phyloP scores from a whole-genome alignment of 1,140 invertebrate species.

The Megathymus violae region DNA sequence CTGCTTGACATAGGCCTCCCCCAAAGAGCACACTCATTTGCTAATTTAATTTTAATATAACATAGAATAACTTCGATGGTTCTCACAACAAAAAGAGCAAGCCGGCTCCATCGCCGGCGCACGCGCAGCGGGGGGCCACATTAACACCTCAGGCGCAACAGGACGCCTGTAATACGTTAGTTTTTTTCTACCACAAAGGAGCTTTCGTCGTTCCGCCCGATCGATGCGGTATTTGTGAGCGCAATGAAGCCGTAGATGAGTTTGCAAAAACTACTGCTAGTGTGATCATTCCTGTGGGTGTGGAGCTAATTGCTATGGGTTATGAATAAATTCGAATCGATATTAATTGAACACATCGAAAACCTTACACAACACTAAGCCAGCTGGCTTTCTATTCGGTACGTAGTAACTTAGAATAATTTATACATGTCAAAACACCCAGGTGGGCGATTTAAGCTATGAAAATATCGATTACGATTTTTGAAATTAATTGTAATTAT shows the following conservation, averaged over 20 bases:
- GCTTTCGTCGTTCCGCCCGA: slow-evolving; percentile 7
- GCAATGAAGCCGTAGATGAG: slow-evolving; percentile 11
- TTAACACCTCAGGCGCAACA: slow-evolving; percentile 63
- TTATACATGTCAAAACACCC: too few relatives aligned
- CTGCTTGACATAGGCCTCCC: too few relatives aligned
- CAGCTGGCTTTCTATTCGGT: too few relatives aligned
- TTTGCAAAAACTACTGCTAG: slow-evolving; percentile 21
- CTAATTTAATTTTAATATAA: background rate
- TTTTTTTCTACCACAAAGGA: slow-evolving; percentile 12
- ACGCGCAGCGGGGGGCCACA: slow-evolving; percentile 51
- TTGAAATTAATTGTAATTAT: too few relatives aligned
- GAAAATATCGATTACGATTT: too few relatives aligned
- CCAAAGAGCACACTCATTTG: background rate
- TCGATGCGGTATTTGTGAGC: slow-evolving; percentile 5
- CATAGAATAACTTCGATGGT: background rate
- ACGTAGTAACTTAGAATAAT: too few relatives aligned
- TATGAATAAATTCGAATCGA: background rate
- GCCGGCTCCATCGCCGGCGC: background rate
- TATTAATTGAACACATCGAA: background rate
- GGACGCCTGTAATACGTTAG: slow-evolving; percentile 38
- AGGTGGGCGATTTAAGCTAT: too few relatives aligned
- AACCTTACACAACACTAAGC: too few relatives aligned
- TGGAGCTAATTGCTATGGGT: background rate
- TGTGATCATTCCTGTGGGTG: background rate
- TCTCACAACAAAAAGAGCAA: background rate